Percentiles rank a stretch among this genome's conserved stretches.
These are phyloP conservation scores for Camelus bactrianus DNA, from an alignment of 2,113 vertebrate species.

Conservation along the genomic window DNA sequence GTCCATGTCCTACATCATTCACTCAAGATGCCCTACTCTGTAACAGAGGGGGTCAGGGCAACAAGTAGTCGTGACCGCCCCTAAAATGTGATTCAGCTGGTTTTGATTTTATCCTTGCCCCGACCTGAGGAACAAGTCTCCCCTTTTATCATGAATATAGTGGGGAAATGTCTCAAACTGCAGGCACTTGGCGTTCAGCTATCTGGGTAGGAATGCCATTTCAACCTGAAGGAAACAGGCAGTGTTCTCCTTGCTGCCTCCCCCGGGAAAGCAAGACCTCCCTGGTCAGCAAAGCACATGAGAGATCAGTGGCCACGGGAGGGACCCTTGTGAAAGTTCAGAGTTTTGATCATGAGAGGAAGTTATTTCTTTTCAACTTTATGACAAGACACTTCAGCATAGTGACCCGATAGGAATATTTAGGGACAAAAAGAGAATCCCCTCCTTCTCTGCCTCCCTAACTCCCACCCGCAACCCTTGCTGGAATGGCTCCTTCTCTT, in stretches of 20 bases:
- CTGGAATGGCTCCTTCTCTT: not conserved
- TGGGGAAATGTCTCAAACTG: not conserved
- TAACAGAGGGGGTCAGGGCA: not conserved
- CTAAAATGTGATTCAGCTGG: too few relatives aligned
- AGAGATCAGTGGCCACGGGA: fast-evolving
- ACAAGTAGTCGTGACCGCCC: fast-evolving
- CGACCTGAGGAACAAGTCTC: not conserved
- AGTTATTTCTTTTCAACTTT: not conserved
- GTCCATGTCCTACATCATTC: not conserved
- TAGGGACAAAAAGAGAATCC: not conserved
- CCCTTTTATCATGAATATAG: not conserved
- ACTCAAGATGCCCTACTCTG: not conserved
- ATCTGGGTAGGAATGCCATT: not conserved
- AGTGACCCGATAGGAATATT: not conserved
- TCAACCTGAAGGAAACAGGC: not conserved
- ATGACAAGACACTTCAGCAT: too few relatives aligned
- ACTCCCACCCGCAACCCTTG: not conserved
- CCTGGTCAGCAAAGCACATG: not conserved
- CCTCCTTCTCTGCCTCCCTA: not conserved
- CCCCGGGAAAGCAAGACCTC: fast-evolving
- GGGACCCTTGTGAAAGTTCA: not conserved
- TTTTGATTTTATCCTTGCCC: not conserved
- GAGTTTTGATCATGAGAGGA: not conserved
- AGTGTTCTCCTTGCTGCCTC: not conserved
- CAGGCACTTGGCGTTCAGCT: not conserved